Evolutionary conservation across 2,113 vertebrate genomes (phyloP).

Genomic region (Vidua chalybeata): DNA sequence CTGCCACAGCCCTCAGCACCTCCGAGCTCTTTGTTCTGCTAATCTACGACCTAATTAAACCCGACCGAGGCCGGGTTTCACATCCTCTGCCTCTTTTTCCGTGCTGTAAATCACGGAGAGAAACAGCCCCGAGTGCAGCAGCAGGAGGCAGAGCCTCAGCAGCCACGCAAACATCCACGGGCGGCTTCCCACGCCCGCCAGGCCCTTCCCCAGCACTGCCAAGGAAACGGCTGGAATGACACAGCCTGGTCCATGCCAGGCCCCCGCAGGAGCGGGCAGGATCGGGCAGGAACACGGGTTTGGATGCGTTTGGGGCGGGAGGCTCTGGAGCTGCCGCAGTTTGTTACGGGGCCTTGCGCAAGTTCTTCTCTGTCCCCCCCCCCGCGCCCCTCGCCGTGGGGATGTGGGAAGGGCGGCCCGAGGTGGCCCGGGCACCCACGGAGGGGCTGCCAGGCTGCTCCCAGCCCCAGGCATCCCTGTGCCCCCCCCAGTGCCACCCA

Average conservation of each 20-base stretch:
- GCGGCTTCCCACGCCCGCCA: neutral
- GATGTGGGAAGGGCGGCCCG: neutral
- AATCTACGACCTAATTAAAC: neutral
- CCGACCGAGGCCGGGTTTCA: neutral
- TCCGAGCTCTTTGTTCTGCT: neutral
- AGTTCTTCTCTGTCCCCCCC: neutral
- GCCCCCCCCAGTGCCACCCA: neutral
- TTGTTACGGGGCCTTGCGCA: neutral
- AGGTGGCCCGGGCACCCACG: accelerated
- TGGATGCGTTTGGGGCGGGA: neutral
- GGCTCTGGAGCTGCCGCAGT: neutral
- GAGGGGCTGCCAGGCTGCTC: neutral
- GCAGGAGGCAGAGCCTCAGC: neutral
- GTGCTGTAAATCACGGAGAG: neutral
- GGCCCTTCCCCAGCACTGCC: neutral
- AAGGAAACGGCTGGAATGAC: neutral
- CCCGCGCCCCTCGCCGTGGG: accelerated
- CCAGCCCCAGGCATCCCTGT: accelerated
- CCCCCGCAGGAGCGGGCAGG: neutral
- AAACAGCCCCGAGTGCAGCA: accelerated
- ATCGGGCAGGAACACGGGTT: neutral
- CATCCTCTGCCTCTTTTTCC: neutral
- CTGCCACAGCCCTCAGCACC: neutral
- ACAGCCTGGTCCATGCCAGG: neutral
- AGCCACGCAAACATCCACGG: neutral